Base-by-base conservation (phyloP, 2,888 invertebrate species). In the Ashinkailepas kermadecensis region DNA sequence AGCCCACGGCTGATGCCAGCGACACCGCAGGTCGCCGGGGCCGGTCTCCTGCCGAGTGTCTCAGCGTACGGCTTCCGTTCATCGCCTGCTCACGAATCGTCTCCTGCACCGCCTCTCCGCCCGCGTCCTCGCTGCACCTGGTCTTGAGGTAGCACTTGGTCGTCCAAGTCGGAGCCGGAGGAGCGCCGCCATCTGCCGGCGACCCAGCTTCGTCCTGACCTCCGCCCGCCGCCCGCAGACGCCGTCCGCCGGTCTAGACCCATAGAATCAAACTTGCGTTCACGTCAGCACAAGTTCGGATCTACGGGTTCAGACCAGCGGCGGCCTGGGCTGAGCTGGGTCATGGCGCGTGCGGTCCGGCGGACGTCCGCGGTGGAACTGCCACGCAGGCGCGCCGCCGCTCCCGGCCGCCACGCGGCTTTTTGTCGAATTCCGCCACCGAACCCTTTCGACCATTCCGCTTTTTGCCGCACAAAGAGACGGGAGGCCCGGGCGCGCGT, bases 381-480 rank as follows among this genome's bases (percentile, higher is more conserved):
- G 67, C 12, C 67, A 9, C 13, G 11, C n/a, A 1, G 67, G 4
- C 67, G 25, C 25, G 3, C 25, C 23, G 8, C 67, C 21, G 7
- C 67, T 6, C 21, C 25, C 25, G 25, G 12, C 23, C 67, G 25
- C 67, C n/a, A 23, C 67, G 25, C 25, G 13, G n/a, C 67, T 67
- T 67, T 67, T 67, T 67, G 67, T 67, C 67, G 25, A 23, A 67
- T 67, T 67, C 67, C 67, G 25, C 67, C 67, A 25, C 67, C 59
- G 12, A 67, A 67, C 67, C 67, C 67, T 67, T 67, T 67, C 25
- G 59, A 13, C 11, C 59, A 59, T 59, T 59, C 12, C 25, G 67
- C 67, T 23, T 67, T 67, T 67, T 67, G 67, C 67, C 59, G 59
- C 59, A 15, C 59, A 39, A 39, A 39, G 39, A 39, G 39, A 39